Conservation (phyloP, 1,140 invertebrate genomes). For the Eriosoma lanigerum region DNA sequence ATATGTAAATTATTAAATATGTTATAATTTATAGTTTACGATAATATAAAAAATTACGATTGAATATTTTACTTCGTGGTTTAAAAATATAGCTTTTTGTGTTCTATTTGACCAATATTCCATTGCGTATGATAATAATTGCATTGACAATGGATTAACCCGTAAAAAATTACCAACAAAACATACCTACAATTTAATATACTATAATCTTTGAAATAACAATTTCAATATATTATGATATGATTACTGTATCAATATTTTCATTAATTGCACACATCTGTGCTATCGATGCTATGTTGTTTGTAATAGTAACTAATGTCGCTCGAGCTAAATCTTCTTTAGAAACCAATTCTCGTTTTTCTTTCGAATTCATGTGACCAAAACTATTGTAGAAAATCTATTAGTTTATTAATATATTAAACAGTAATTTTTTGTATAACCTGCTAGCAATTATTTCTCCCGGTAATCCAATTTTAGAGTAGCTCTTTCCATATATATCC, state of each 20-base stretch:
- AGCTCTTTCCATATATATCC: slow-evolving; percentile 98
- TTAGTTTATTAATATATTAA: slow-evolving; percentile 45
- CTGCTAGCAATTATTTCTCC: slow-evolving; percentile 95
- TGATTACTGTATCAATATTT: slow-evolving; percentile 77
- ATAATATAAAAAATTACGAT: no score
- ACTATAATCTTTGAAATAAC: slow-evolving; percentile 49
- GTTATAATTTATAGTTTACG: no score
- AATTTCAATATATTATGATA: no score
- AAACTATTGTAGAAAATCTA: slow-evolving; percentile 70
- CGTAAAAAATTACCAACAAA: slow-evolving; percentile 98
- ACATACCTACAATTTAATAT: slow-evolving; percentile 73
- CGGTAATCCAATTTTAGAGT: slow-evolving; percentile 84
- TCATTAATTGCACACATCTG: slow-evolving; percentile 94
- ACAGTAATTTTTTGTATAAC: slow-evolving; percentile 59
- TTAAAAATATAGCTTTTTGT: slow-evolving; percentile 91
- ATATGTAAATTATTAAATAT: no score
- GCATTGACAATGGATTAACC: slow-evolving; percentile 97
- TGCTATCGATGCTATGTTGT: slow-evolving; percentile 98
- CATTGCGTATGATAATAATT: slow-evolving; percentile 94
- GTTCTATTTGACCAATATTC: slow-evolving; percentile 97
- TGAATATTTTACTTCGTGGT: slow-evolving; percentile 87
- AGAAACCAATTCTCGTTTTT: slow-evolving; percentile 76
- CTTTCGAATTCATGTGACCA: slow-evolving; percentile 92
- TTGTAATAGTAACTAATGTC: slow-evolving; percentile 95
- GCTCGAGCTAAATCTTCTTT: slow-evolving; percentile 91